phyloP scores from a whole-genome alignment of 2,113 vertebrate genomes.

The Myxocyprinus asiaticus region DNA sequence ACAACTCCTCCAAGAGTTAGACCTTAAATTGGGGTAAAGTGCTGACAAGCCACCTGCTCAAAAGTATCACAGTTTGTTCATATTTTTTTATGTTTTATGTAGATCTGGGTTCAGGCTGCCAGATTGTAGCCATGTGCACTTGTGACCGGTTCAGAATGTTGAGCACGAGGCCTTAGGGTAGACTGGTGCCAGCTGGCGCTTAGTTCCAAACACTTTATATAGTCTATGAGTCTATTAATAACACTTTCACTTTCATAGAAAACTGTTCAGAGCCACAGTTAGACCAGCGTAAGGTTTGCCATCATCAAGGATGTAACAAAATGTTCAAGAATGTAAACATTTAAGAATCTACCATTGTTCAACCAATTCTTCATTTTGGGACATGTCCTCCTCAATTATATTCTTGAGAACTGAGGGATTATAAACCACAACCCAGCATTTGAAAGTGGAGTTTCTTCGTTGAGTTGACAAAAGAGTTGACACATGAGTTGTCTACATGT shows the following conservation, averaged over 20 bases:
- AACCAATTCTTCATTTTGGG: no score
- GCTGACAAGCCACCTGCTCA: no score
- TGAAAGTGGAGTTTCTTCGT: no score
- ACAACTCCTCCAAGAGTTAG: not conserved
- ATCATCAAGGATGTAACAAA: not conserved
- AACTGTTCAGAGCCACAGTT: not conserved
- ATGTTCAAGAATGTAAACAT: not conserved
- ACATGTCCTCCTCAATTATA: no score
- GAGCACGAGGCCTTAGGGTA: conserved; percentile 48
- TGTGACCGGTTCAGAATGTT: conserved; percentile 71
- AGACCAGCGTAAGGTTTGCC: no score
- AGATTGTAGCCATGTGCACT: conserved; percentile 26
- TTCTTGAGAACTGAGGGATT: no score
- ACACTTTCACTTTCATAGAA: conserved; percentile 17
- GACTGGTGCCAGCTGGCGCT: conserved; percentile 46
- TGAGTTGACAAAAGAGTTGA: no score
- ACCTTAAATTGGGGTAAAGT: conserved; percentile 26
- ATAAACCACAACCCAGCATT: no score
- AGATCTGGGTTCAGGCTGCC: not conserved
- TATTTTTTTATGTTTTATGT: not conserved
- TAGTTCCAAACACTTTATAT: conserved; percentile 55
- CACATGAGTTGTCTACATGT: no score
- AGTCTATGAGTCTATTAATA: conserved; percentile 63
- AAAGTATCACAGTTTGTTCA: no score
- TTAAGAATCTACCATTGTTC: no score